Conservation (phyloP, 1,140 invertebrate species). For the Galendromus occidentalis region DNA sequence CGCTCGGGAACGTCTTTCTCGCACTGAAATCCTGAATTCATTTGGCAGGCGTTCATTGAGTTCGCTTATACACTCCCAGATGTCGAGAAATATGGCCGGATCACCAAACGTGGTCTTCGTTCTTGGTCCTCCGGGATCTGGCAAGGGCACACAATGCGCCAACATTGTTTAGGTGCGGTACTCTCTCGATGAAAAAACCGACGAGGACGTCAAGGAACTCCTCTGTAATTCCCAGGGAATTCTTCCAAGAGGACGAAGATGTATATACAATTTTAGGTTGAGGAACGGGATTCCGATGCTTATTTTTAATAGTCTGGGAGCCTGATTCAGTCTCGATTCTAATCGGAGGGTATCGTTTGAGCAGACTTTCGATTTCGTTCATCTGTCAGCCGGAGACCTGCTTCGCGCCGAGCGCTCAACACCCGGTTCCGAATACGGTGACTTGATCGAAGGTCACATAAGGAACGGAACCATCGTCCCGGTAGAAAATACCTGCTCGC, state of each 20-base stretch:
- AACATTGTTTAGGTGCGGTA: slow-evolving; percentile 51
- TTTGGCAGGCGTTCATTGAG: too few relatives aligned
- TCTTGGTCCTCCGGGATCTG: slow-evolving; percentile 84
- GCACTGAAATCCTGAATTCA: too few relatives aligned
- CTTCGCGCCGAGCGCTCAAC: slow-evolving; percentile 68
- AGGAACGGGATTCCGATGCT: too few relatives aligned
- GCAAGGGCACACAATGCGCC: slow-evolving; percentile 90
- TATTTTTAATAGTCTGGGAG: too few relatives aligned
- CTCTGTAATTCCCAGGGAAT: too few relatives aligned
- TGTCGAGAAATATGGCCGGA: neutral
- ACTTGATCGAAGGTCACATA: slow-evolving; percentile 83
- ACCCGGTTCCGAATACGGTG: slow-evolving; percentile 64
- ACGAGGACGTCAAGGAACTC: too few relatives aligned
- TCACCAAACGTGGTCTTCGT: slow-evolving; percentile 86
- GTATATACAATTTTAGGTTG: too few relatives aligned
- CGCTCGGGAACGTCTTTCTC: too few relatives aligned
- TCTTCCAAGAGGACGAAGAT: too few relatives aligned
- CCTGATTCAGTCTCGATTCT: too few relatives aligned
- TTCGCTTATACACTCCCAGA: too few relatives aligned
- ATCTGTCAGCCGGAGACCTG: slow-evolving; percentile 95
- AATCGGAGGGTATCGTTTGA: slow-evolving; percentile 19
- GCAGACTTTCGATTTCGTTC: slow-evolving; percentile 65
- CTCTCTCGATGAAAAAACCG: too few relatives aligned
- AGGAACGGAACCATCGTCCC: slow-evolving; percentile 88
- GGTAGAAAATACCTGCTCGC: slow-evolving; percentile 87